Percentiles rank a stretch among this genome's conserved stretches.
Evolutionary conservation across 2,113 vertebrate genomes (phyloP).

Genomic region (Campylomormyrus numenius): DNA sequence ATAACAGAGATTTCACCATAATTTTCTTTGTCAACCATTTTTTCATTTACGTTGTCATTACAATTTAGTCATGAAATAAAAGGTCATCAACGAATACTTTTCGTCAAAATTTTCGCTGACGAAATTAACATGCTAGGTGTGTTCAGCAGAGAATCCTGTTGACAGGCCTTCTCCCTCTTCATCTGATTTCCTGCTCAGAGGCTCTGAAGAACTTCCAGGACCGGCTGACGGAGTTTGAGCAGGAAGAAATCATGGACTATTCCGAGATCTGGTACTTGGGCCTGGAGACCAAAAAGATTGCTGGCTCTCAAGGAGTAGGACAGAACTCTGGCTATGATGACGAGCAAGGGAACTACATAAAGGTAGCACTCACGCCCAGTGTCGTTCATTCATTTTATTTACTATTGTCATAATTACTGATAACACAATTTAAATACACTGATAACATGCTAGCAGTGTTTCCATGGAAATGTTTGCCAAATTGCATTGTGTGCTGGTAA

Average conservation of each 20-base stretch:
- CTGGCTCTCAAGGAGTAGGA: conserved; percentile 61
- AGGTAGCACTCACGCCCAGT: conserved; percentile 55
- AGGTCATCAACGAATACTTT: too few relatives aligned
- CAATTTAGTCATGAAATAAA: too few relatives aligned
- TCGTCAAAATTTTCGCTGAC: too few relatives aligned
- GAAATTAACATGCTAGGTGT: neutral
- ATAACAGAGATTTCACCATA: too few relatives aligned
- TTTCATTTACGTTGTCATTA: too few relatives aligned
- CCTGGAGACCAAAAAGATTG: conserved; percentile 77
- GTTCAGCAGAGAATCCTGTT: neutral
- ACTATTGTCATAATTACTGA: neutral
- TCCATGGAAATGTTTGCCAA: neutral
- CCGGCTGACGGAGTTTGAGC: conserved; percentile 75
- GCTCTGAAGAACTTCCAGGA: conserved; percentile 79
- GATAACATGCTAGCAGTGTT: neutral
- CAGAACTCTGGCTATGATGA: conserved; percentile 81
- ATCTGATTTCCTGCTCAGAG: conserved; percentile 56
- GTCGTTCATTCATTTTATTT: neutral
- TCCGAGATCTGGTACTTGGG: conserved; percentile 86
- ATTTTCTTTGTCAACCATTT: too few relatives aligned
- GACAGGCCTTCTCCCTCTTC: conserved; percentile 34
- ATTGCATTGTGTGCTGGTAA: neutral
- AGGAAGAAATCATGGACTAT: conserved; percentile 82
- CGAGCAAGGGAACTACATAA: conserved; percentile 81
- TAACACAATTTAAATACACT: neutral